A percentile compares a stretch with the other conserved stretches of the same genome.
Conservation (phyloP, 2,888 invertebrate species). For the Metallyticus violacea region DNA sequence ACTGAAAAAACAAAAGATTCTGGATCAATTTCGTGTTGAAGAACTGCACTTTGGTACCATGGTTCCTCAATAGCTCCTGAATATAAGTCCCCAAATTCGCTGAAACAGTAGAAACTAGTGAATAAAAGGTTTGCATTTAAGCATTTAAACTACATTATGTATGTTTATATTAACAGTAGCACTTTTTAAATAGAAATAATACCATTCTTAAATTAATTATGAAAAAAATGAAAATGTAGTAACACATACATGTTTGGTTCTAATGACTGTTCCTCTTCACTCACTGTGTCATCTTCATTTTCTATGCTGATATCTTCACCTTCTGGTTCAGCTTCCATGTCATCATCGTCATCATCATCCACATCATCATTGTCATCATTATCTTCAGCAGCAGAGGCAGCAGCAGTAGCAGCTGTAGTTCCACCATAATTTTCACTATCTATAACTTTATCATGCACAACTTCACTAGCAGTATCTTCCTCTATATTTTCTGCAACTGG, state of each 20-base stretch:
- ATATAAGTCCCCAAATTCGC: slow-evolving; percentile 74
- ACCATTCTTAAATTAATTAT: background rate
- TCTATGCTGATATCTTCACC: background rate
- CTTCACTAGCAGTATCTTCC: slow-evolving; percentile 18
- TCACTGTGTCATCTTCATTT: slow-evolving; percentile 43
- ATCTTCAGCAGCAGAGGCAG: background rate
- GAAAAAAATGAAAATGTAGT: background rate
- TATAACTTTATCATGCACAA: background rate
- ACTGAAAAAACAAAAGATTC: slow-evolving; percentile 77
- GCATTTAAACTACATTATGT: no score
- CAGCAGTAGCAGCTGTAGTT: background rate
- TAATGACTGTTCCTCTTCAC: slow-evolving; percentile 42
- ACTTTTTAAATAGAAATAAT: no score
- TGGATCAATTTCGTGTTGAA: slow-evolving; percentile 74
- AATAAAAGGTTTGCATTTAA: no score
- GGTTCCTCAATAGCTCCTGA: slow-evolving; percentile 80
- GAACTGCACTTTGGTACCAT: slow-evolving; percentile 87
- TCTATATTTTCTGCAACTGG: slow-evolving; percentile 22
- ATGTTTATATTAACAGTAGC: no score
- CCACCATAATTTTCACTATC: background rate
- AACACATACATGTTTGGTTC: slow-evolving; percentile 34
- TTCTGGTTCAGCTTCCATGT: background rate
- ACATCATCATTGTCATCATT: background rate
- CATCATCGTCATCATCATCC: background rate
- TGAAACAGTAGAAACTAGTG: no score